These are phyloP conservation scores for Fistularia commersonii DNA, from an alignment of 2,797 vertebrate genomes.

Conservation along the genomic window DNA sequence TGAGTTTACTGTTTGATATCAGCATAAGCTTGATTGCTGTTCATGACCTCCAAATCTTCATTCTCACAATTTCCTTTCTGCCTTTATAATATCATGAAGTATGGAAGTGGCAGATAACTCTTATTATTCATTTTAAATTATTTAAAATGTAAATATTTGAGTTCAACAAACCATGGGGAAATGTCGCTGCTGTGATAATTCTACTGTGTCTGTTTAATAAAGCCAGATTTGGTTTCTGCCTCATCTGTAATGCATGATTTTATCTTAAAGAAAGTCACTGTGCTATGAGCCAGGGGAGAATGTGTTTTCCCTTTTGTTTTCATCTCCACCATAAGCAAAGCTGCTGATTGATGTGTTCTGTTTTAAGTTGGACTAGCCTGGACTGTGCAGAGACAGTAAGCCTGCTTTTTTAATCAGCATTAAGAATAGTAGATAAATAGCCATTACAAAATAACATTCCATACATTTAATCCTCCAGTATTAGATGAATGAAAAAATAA, in stretches of 20 bases:
- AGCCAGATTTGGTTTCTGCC: not conserved
- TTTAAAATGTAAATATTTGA: slow-evolving; percentile 6
- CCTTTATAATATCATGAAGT: not conserved
- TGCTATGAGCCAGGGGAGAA: slow-evolving; percentile 3
- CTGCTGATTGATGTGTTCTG: not conserved
- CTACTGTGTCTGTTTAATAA: slow-evolving; percentile 3
- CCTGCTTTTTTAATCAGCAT: no score
- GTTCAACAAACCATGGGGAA: not conserved
- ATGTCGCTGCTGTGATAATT: slow-evolving; percentile 4
- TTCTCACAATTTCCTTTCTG: not conserved
- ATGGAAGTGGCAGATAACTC: not conserved
- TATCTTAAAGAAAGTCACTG: slow-evolving; percentile 4
- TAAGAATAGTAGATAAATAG: no score
- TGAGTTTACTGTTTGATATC: no score
- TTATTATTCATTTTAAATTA: not conserved
- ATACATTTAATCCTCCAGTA: no score
- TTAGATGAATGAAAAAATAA: no score
- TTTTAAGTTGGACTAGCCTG: not conserved
- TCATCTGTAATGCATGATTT: slow-evolving; percentile 3
- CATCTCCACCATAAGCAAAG: not conserved
- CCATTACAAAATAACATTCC: no score
- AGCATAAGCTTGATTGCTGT: no score
- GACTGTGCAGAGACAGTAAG: not conserved
- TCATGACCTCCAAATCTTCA: not conserved
- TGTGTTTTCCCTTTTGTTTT: not conserved